Base-by-base conservation (phyloP, 2,797 vertebrate genomes). In the Sciaenops ocellatus region DNA sequence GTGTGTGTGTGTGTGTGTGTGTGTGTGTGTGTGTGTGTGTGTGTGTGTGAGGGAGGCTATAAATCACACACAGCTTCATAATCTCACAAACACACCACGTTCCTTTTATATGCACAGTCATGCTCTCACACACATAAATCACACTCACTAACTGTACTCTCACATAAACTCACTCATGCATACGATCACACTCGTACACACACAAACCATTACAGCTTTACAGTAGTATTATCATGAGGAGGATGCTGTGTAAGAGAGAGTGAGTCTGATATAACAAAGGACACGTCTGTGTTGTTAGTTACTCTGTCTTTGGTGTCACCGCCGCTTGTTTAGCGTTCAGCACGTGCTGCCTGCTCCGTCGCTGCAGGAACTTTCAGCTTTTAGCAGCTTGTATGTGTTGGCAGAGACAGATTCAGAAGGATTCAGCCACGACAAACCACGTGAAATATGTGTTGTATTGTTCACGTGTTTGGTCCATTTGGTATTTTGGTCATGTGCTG, bases 101-200 rank as follows among this genome's bases (percentile, higher is more conserved):
- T 47, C 44, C n/a, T 11, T 41, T 11, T 1, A 57, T 24, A 73
- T 41, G 24, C 76, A 13, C 5, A 54, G 18, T 64, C 59, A 69
- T 15, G 34, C 62, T 42, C 68, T 4, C 48, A 20, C 47, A 68
- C 34, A 42, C 47, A 5, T 79, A 86, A 85, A 87, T 87, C 76
- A 82, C 4, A 28, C n/a, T 11, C 24, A 0, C 30, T 34, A 59
- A 63, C 13, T 44, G 42, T 44, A 15, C 42, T 44, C 4, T 15
- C 13, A 47, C 18, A 68, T 41, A 74, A 28, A 42, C 24, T 44
- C 51, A 68, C 63, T 50, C 8, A 30, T 28, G 12, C 56, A 54
- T 30, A 57, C 26, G 4, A 56, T 60, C 57, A 47, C 8, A 30
- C 26, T 9, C 22, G 17, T 6, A 55, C 30, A 54, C 34, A 17